Evolutionary conservation across 2,797 vertebrate species (phyloP).

Genomic region (Phyllotis vaccarum): DNA sequence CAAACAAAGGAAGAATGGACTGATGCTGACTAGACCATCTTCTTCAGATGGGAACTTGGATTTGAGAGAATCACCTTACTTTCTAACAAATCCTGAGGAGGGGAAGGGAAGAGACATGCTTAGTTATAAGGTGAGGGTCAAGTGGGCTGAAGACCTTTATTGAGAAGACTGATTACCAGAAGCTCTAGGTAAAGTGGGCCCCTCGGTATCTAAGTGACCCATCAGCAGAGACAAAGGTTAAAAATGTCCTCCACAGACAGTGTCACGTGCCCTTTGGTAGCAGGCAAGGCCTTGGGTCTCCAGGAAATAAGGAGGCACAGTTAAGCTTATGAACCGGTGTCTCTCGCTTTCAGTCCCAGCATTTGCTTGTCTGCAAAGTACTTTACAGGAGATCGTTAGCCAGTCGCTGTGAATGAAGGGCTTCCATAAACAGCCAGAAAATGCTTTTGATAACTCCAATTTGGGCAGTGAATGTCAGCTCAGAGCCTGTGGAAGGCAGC

Average conservation of each 20-base stretch:
- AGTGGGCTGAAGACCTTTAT: not conserved
- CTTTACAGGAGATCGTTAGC: conserved; percentile 68
- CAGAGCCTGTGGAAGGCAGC: conserved; percentile 68
- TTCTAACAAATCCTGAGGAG: conserved; percentile 35
- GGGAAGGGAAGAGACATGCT: too few relatives aligned
- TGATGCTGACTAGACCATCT: not conserved
- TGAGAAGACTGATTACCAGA: conserved; percentile 8
- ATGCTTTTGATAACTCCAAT: conserved; percentile 71
- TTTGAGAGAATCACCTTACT: conserved; percentile 24
- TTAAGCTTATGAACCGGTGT: conserved; percentile 8
- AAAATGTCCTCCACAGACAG: not conserved
- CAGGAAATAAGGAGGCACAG: not conserved
- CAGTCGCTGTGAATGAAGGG: conserved; percentile 68
- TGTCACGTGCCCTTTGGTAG: not conserved
- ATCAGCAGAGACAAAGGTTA: not conserved
- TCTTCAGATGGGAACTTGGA: conserved; percentile 6
- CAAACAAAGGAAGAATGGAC: not conserved
- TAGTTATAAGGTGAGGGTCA: conserved; percentile 56
- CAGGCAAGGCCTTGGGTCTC: not conserved
- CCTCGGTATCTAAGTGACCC: not conserved
- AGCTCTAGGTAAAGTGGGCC: not conserved
- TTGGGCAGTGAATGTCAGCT: conserved; percentile 52
- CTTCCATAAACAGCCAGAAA: conserved; percentile 74
- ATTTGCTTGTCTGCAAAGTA: conserved; percentile 31
- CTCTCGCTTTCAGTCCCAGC: not conserved